phyloP scores from a whole-genome alignment of 2,113 vertebrate species.

The Cacatua alba region DNA sequence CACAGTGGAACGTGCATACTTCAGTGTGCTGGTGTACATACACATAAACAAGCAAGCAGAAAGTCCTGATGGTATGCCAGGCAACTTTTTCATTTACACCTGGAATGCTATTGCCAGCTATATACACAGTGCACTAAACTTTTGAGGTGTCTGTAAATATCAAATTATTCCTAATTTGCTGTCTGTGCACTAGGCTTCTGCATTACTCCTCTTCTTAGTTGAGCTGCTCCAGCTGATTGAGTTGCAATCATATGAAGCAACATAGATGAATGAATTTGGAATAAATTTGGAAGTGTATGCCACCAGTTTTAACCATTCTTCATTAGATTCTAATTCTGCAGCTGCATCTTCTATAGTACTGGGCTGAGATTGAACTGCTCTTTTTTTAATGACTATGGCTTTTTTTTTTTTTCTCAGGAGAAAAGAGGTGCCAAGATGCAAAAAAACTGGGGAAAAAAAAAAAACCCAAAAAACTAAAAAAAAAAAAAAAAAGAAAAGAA shows the following conservation, averaged over 20 bases:
- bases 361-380: background rate
- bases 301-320: background rate
- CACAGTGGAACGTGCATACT: accelerated
- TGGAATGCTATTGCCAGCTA: background rate
- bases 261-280: background rate
- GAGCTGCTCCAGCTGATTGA: background rate
- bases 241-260: background rate
- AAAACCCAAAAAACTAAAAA: too few relatives aligned
- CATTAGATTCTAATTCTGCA: background rate
- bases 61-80: background rate
- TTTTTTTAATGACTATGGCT: background rate
- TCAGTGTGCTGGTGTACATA: background rate
- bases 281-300: background rate
- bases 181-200: background rate
- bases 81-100: background rate
- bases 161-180: background rate
- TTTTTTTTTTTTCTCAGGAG: background rate
- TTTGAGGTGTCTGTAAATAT: background rate
- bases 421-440: background rate
- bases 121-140: background rate
- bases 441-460: background rate
- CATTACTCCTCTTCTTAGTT: background rate
- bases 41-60: background rate
- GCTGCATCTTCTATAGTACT: background rate
- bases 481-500: background rate